Conservation (phyloP, 2,888 invertebrate species). For the Pristionchus arcanus region DNA sequence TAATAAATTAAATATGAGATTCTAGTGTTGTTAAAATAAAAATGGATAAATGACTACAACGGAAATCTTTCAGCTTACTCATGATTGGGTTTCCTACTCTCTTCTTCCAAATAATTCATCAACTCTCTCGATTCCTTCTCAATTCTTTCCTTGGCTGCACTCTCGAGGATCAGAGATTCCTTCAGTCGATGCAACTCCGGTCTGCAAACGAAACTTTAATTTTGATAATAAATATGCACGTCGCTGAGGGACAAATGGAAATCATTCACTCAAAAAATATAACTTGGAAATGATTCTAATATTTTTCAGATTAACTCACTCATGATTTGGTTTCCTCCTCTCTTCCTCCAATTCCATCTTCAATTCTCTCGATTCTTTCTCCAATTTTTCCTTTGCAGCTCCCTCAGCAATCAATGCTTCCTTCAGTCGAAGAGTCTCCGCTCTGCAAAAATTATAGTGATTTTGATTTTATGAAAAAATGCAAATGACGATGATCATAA, state of each 20-base stretch:
- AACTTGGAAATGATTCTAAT: no score
- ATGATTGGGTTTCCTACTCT: constrained; percentile 20
- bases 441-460: background rate
- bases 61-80: background rate
- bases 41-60: background rate
- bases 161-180: background rate
- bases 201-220: background rate
- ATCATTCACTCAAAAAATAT: no score
- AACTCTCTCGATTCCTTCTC: constrained; percentile 4
- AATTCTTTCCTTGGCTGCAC: background rate
- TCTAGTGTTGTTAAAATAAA: background rate
- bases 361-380: background rate
- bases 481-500: background rate
- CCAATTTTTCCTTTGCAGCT: background rate
- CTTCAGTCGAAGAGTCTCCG: background rate
- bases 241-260: no score
- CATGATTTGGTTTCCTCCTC: constrained; percentile 26
- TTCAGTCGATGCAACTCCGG: background rate
- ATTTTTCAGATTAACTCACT: background rate
- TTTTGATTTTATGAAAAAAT: background rate
- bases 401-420: background rate
- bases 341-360: constrained; percentile 2
- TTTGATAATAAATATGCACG: background rate
- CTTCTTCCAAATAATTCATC: constrained; percentile 40
- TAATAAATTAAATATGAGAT: background rate